These are phyloP conservation scores for Ctenopoma kingsleyae DNA, from an alignment of 2,797 vertebrate genomes.

Conservation along the genomic window DNA sequence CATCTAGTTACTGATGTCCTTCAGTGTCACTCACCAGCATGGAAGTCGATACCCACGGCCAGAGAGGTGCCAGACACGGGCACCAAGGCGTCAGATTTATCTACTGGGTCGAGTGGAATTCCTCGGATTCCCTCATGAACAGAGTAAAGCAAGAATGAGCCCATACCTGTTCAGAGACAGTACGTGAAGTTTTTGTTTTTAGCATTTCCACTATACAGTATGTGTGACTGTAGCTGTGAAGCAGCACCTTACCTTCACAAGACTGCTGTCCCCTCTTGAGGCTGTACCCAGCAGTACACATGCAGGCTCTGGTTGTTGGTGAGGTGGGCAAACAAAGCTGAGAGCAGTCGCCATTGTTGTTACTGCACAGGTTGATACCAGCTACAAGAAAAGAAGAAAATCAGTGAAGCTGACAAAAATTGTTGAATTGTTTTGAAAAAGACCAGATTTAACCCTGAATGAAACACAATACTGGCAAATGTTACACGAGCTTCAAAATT, in stretches of 20 bases:
- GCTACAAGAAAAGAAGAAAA: slow-evolving; percentile 32
- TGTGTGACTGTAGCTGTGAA: background rate
- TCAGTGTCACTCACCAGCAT: slow-evolving; percentile 87
- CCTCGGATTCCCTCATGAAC: slow-evolving; percentile 97
- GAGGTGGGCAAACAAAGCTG: slow-evolving; percentile 97
- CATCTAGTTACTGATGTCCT: slow-evolving; percentile 3
- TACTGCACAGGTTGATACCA: slow-evolving; percentile 92
- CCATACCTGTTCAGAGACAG: slow-evolving; percentile 87
- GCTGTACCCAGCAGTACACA: slow-evolving; percentile 97
- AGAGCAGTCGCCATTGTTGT: slow-evolving; percentile 95
- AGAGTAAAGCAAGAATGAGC: slow-evolving; percentile 96
- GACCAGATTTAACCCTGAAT: background rate
- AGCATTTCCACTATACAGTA: background rate
- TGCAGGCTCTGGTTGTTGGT: slow-evolving; percentile 89
- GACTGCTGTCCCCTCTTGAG: slow-evolving; percentile 94
- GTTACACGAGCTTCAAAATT: background rate
- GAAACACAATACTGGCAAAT: background rate
- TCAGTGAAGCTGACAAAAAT: background rate
- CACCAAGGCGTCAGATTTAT: slow-evolving; percentile 97
- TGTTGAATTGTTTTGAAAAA: background rate
- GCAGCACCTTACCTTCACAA: slow-evolving; percentile 87
- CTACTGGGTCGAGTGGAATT: slow-evolving; percentile 93
- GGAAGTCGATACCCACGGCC: slow-evolving; percentile 97
- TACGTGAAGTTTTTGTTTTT: background rate
- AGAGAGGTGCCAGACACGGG: slow-evolving; percentile 96